Percentiles rank a stretch among this genome's conserved stretches.
These are phyloP conservation scores for Drosophila neocordata DNA, from an alignment of 1,140 invertebrate genomes.

Conservation along the genomic window DNA sequence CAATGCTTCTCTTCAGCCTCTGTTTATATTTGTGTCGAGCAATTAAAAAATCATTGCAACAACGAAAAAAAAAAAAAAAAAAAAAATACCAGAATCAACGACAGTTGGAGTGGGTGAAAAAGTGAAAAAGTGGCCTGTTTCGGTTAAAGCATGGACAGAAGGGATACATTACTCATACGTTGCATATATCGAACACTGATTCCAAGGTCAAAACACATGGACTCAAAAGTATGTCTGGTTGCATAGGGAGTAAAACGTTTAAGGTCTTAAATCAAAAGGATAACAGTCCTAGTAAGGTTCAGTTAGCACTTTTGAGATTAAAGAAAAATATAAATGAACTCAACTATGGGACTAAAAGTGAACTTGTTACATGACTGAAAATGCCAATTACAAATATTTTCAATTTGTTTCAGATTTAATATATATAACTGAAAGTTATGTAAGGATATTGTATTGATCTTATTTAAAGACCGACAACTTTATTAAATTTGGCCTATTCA, in stretches of 20 bases:
- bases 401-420: too few species aligned
- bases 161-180: neutral
- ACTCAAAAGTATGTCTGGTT: neutral
- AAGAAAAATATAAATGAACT: too few species aligned
- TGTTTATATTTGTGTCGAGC: slow-evolving; percentile 58
- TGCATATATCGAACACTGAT: neutral
- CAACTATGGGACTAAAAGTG: too few species aligned
- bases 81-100: neutral
- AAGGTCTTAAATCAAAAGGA: too few species aligned
- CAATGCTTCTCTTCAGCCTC: slow-evolving; percentile 36
- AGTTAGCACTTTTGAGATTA: neutral
- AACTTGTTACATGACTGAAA: too few species aligned
- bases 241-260: too few species aligned
- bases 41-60: slow-evolving; percentile 61
- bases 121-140: neutral
- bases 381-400: too few species aligned
- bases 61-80: neutral
- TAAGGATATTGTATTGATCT: neutral
- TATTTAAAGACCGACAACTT: neutral
- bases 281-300: neutral
- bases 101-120: slow-evolving; percentile 20
- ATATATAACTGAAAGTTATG: too few species aligned
- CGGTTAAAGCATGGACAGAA: neutral
- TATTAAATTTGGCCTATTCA: neutral
- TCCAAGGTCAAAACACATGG: neutral